These are phyloP conservation scores for Semaprochilodus insignis DNA, from an alignment of 2,797 vertebrate species.

Conservation along the genomic window DNA sequence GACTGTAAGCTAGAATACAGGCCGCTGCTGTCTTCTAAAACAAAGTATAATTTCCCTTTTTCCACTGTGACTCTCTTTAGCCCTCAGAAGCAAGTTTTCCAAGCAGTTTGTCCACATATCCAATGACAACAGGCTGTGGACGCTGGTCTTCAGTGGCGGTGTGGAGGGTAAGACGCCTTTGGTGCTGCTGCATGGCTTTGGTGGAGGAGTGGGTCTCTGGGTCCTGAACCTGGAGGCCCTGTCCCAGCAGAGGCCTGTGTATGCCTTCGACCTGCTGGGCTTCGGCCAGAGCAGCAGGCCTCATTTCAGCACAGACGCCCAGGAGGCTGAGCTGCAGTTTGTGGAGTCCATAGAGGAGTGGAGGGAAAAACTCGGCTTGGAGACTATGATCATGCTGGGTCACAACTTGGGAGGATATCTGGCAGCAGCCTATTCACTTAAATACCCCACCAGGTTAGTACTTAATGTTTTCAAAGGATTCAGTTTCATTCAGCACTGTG, in stretches of 20 bases:
- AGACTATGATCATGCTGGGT: slow-evolving; percentile 91
- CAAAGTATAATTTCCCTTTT: not conserved
- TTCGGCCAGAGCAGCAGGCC: slow-evolving; percentile 96
- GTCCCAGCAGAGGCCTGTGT: slow-evolving; percentile 83
- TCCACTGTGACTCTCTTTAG: slow-evolving; percentile 71
- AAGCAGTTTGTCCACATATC: slow-evolving; percentile 84
- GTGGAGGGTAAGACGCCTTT: slow-evolving; percentile 84
- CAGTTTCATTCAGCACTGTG: not conserved
- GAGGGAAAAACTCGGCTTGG: slow-evolving; percentile 85
- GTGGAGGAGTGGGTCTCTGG: slow-evolving; percentile 93
- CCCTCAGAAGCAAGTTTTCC: slow-evolving; percentile 81
- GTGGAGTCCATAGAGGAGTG: slow-evolving; percentile 94
- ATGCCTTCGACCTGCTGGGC: slow-evolving; percentile 91
- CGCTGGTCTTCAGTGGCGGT: slow-evolving; percentile 78
- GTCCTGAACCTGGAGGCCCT: slow-evolving; percentile 90
- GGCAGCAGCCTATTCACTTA: slow-evolving; percentile 88
- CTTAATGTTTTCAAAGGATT: not conserved
- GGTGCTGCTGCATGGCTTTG: slow-evolving; percentile 94
- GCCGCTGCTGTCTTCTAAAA: not conserved
- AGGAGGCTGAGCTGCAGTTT: slow-evolving; percentile 89
- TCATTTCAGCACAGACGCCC: slow-evolving; percentile 82
- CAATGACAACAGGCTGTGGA: slow-evolving; percentile 88
- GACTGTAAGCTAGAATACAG: not conserved
- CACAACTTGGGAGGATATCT: slow-evolving; percentile 96
- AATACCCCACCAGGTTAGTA: slow-evolving; percentile 88